Base-by-base conservation (phyloP, 2,797 vertebrate genomes). In the Odontamblyopus lacepedii region DNA sequence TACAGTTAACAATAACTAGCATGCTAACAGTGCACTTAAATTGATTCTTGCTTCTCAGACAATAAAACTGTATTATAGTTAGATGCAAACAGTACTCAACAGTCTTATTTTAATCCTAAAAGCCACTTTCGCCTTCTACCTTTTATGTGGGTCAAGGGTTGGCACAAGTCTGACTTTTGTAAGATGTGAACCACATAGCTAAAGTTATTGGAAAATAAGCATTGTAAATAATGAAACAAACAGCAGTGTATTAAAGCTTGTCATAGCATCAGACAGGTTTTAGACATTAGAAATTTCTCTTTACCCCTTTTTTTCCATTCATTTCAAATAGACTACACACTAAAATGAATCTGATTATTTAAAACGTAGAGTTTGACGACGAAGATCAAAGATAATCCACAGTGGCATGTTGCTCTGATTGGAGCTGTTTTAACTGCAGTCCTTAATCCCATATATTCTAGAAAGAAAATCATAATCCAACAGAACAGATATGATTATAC, bases 391-490 rank as follows among this genome's bases (percentile, higher is more conserved):
- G 13, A 48, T 9, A 53, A 51, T 23, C 18, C 29, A 11, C 6
- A 5, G 4, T 15, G 15, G 18, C 48, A 18, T 23, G 6, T 23
- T 68, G 48, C 38, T 32, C 5, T 48, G 5, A 64, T 15, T 64
- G 63, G 63, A 64, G 12, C 63, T 64, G 0, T 44, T 61, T 19
- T 35, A 27, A 18, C 30, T 53, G 56, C 13, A 62, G 30, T n/a
- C 26, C 0, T 19, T 61, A 67, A n/a, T 73, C 23, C 3, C 30
- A 29, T 23, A 13, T 19, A 63, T 35, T 53, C 26, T 63, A 19
- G 64, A 15, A 4, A 48, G 29, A 50, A 67, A 67, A 55, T 67
- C n/a, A 67, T 23, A 69, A 57, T 62, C 60, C 23, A 27, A 44
- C 12, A 15, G 38, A 15, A 23, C 18, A 41, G 15, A 26, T 38